A percentile compares a stretch with the other conserved stretches of the same genome.
Evolutionary conservation across 2,797 vertebrate species (phyloP).

Genomic region (Limosa lapponica): DNA sequence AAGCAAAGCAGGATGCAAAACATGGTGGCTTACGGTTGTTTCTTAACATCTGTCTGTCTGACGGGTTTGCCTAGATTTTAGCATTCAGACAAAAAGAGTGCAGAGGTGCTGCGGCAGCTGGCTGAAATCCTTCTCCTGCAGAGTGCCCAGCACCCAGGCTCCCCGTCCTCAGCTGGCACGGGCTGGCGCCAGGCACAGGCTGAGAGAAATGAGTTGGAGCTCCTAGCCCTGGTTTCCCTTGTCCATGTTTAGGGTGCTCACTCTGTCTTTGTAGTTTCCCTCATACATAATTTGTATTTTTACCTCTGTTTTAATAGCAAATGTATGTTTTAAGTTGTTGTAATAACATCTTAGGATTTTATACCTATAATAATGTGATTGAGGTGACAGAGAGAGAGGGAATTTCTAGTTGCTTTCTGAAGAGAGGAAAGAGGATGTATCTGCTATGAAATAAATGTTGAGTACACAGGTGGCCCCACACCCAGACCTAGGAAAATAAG

Average conservation of each 20-base stretch:
- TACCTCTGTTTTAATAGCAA: background rate
- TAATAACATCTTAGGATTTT: background rate
- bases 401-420: background rate
- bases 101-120: background rate
- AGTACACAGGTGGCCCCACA: background rate
- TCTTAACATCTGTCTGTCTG: background rate
- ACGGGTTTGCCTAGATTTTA: background rate
- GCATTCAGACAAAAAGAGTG: background rate
- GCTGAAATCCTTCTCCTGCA: background rate
- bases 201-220: background rate
- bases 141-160: background rate
- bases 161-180: rapidly evolving
- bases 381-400: background rate
- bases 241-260: background rate
- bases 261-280: background rate
- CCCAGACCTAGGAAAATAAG: conserved; percentile 16
- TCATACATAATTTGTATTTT: background rate
- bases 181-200: background rate
- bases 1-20: background rate
- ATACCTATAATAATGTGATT: background rate
- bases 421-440: background rate
- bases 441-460: conserved; percentile 16
- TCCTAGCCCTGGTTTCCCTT: background rate
- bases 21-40: background rate
- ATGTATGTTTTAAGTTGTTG: background rate